A percentile compares a stretch with the other conserved stretches of the same genome.
Evolutionary conservation across 2,113 vertebrate species (phyloP).

Genomic region (Oryzias woworae): DNA sequence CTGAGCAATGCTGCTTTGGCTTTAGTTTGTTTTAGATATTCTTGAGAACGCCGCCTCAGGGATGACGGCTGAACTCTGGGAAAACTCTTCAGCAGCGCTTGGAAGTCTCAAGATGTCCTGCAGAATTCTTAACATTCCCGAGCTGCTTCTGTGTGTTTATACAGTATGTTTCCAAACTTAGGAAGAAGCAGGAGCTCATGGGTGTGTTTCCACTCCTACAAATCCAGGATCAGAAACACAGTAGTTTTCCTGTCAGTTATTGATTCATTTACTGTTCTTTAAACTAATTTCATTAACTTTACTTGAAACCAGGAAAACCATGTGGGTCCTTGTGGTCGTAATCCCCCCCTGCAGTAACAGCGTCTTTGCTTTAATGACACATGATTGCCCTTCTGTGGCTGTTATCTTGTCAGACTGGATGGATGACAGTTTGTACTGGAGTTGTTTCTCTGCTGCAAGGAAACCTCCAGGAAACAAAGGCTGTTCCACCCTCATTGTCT

Average conservation of each 20-base stretch:
- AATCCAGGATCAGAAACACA: constrained; percentile 2
- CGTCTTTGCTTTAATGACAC: constrained; percentile 4
- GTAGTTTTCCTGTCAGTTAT: background rate
- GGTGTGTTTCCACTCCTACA: constrained; percentile 42
- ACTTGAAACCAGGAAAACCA: background rate
- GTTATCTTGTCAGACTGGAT: constrained; percentile 53
- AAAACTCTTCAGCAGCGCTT: constrained; percentile 19
- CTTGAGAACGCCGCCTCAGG: no score
- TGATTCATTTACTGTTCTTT: constrained; percentile 7
- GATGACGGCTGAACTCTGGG: constrained; percentile 4
- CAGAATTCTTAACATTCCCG: constrained; percentile 70
- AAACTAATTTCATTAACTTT: no score
- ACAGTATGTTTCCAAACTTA: constrained; percentile 20
- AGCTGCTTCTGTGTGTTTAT: constrained; percentile 8
- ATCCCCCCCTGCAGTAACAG: constrained; percentile 2
- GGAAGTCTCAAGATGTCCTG: constrained; percentile 20
- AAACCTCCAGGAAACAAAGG: background rate
- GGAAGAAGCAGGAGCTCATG: constrained; percentile 27
- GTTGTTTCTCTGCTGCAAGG: background rate
- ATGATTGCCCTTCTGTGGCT: constrained; percentile 6
- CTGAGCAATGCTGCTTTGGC: background rate
- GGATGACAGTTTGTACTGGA: background rate
- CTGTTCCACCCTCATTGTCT: constrained; percentile 19
- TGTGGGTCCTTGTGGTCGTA: background rate
- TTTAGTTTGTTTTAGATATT: no score